phyloP scores from a whole-genome alignment of 2,113 vertebrate genomes.

The Anseranas semipalmata region DNA sequence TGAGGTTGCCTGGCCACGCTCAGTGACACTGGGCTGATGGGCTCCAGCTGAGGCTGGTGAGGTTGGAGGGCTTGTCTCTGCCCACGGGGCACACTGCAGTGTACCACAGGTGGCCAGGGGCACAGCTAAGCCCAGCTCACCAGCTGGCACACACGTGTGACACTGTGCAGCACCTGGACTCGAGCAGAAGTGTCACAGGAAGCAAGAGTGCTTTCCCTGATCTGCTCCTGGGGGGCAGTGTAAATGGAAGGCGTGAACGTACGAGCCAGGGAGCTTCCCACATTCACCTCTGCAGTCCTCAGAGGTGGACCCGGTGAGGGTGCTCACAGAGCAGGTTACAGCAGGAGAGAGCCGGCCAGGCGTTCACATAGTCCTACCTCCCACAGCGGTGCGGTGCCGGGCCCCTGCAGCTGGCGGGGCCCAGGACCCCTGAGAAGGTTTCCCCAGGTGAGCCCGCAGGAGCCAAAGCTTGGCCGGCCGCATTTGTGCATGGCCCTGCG shows the following conservation, averaged over 20 bases:
- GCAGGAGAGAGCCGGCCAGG: neutral
- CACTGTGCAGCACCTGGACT: neutral
- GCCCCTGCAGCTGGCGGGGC: neutral
- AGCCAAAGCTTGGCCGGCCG: fast-evolving
- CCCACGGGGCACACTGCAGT: neutral
- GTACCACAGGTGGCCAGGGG: neutral
- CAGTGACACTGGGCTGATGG: neutral
- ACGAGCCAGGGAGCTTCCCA: neutral
- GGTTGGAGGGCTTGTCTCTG: neutral
- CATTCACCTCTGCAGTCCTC: neutral
- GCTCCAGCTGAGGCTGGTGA: neutral
- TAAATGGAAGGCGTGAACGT: neutral
- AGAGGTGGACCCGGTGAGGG: neutral
- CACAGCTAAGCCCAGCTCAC: neutral
- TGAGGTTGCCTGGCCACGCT: neutral
- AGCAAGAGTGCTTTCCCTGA: neutral
- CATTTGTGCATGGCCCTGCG: no score
- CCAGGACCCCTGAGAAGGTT: neutral
- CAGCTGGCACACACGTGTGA: fast-evolving
- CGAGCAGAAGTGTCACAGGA: fast-evolving
- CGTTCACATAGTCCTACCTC: neutral
- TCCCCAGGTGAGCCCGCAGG: neutral
- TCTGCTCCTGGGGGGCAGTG: no score
- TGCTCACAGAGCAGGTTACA: no score
- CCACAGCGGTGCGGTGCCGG: neutral